Base-by-base conservation (phyloP, 92 coral and sea anemone genomes). In the Heliopora coerulea region DNA sequence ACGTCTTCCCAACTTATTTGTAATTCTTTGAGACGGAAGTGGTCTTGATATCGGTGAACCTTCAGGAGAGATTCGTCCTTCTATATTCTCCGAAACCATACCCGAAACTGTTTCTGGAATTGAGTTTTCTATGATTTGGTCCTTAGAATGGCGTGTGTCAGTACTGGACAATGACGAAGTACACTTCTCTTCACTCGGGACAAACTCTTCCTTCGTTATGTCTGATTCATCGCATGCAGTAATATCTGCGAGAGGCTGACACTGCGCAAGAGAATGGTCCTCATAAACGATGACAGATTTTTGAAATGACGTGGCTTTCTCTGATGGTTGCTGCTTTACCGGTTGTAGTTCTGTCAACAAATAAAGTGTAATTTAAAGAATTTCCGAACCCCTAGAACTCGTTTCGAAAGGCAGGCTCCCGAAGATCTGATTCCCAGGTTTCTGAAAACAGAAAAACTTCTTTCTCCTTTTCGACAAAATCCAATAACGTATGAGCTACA, bases 1-100 rank as follows among this genome's bases (percentile, higher is more conserved):
- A 54, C 33, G 77, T 42, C 62, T 57, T 24, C 50, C 50, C 63
- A 63, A 52, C 21, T 28, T 54, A 20, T 57, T 49, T 18, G 49
- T 23, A 0, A 54, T 20, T 54, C 62, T 49, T n/a, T 57, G 52
- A 44, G 77, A 28, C 31, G 52, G 18, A 10, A 17, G 6, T 4
- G 61, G 30, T 28, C 29, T 46, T 46, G n/a, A 8, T 46, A 46
- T 8, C n/a, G 52, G n/a, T n/a, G n/a, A 8, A 15, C 3, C 10
- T 46, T 46, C 15, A 1, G 3, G 30, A 28, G 30, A 28, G 23
- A 28, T 31, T 14, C 23, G 3, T 23, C 30, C 30, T 23, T 23
- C 61, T 6, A 14, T 4, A 4, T 23, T 23, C 1, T 70, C 49
- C 6, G 63, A 32, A 70, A 70, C 59, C 50, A 27, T 27, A 49